A percentile compares a stretch with the other conserved stretches of the same genome.
Conservation (phyloP, 2,888 invertebrate genomes). For the Lasiommata megera region DNA sequence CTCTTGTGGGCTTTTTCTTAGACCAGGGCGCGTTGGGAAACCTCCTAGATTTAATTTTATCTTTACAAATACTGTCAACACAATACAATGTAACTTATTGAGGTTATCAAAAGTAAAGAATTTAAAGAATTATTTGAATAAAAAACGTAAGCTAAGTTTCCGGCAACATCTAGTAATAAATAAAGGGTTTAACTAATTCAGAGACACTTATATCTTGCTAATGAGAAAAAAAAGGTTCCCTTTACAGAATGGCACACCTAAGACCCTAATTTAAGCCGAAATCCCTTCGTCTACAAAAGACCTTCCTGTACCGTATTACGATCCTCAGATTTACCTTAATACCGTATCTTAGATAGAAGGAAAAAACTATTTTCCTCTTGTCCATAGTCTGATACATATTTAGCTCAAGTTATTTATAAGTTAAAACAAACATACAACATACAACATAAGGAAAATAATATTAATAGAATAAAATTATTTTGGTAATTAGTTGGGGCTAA, state of each 20-base stretch:
- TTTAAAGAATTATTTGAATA: no score
- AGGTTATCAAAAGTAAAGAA: no score
- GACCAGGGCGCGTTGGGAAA: no score
- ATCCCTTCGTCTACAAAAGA: constrained; percentile 20
- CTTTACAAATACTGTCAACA: no score
- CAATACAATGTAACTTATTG: no score
- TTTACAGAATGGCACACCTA: constrained; percentile 11
- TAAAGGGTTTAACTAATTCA: not conserved
- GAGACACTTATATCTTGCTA: not conserved
- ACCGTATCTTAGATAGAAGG: not conserved
- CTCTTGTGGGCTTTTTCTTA: no score
- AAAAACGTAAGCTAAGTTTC: no score
- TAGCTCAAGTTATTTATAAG: not conserved
- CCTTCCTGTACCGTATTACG: constrained; percentile 2
- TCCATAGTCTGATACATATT: not conserved
- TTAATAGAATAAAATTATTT: not conserved
- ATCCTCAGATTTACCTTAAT: constrained; percentile 7
- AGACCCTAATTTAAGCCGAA: constrained; percentile 19
- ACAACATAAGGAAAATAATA: not conserved
- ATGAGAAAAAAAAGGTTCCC: not conserved
- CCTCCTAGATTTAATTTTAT: no score
- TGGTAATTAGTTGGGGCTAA: no score
- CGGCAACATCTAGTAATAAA: no score
- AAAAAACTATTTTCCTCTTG: constrained; percentile 5
- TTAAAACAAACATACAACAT: not conserved